Evolutionary conservation across 2,113 vertebrate genomes (phyloP).

Genomic region (Myotis yumanensis): DNA sequence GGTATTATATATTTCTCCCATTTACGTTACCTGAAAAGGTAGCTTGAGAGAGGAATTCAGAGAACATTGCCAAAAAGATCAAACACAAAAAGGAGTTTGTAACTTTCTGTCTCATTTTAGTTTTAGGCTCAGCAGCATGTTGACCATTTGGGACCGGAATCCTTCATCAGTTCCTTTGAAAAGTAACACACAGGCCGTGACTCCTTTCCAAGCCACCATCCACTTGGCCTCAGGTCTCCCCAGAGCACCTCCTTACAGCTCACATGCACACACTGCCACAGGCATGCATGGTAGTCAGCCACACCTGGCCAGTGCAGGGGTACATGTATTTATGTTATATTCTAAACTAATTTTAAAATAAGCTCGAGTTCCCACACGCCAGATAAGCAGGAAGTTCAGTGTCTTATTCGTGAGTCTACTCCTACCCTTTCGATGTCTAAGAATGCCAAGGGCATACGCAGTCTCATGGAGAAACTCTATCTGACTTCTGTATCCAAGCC

Average conservation of each 20-base stretch:
- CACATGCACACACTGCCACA: too few species aligned
- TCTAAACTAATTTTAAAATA: neutral
- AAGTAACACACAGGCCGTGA: neutral
- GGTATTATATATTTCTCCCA: neutral
- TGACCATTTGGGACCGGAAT: conserved; percentile 35
- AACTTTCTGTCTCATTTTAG: conserved; percentile 17
- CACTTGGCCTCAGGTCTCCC: neutral
- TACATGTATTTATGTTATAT: neutral
- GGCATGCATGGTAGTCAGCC: neutral
- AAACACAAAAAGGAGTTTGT: neutral
- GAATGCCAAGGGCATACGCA: neutral
- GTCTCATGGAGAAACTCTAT: neutral
- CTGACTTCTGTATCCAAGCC: neutral
- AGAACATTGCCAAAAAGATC: neutral
- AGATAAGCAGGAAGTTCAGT: neutral
- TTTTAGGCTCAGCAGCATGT: neutral
- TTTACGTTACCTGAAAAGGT: neutral
- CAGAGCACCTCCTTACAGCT: neutral
- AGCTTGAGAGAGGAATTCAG: conserved; percentile 7
- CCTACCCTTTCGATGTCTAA: conserved; percentile 18
- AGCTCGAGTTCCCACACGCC: neutral
- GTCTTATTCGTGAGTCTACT: neutral
- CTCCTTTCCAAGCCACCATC: neutral
- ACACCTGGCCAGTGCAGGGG: neutral
- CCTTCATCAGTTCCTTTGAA: neutral